Evolutionary conservation across 2,797 vertebrate genomes (phyloP).

Genomic region (Oreochromis grahami): DNA sequence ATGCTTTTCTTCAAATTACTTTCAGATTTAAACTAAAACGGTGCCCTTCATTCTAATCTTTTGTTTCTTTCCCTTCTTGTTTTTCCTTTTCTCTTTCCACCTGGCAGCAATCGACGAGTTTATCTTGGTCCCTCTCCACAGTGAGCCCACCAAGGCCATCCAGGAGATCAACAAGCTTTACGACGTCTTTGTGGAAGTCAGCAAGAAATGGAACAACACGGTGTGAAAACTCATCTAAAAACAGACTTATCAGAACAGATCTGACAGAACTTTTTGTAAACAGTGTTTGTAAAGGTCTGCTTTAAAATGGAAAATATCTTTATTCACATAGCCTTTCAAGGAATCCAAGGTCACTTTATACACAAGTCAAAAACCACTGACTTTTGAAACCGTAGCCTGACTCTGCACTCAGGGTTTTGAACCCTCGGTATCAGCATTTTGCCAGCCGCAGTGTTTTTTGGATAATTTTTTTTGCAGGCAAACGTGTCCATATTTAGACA

Average conservation of each 20-base stretch:
- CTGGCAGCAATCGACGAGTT: slow-evolving; percentile 33
- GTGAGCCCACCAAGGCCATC: not conserved
- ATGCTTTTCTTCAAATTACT: not conserved
- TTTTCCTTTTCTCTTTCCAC: not conserved
- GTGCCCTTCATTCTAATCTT: accelerated
- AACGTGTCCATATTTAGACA: not conserved
- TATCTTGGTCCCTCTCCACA: slow-evolving; percentile 51
- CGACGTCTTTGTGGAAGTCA: slow-evolving; percentile 55
- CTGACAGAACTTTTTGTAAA: not conserved
- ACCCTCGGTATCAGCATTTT: accelerated
- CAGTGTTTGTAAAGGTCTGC: accelerated
- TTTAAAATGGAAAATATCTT: accelerated
- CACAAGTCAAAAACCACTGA: not conserved
- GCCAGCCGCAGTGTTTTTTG: accelerated
- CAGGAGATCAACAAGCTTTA: slow-evolving; percentile 60
- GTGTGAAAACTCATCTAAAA: not conserved
- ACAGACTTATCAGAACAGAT: not conserved
- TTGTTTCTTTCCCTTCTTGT: not conserved
- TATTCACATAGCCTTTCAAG: accelerated
- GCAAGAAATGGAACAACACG: slow-evolving; percentile 44
- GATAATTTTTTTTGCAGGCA: not conserved
- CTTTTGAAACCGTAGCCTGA: not conserved
- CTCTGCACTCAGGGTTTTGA: not conserved
- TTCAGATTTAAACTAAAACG: accelerated
- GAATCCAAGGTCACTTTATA: not conserved